These are phyloP conservation scores for Pinna nobilis DNA, from an alignment of 1,140 invertebrate genomes.

Conservation along the genomic window DNA sequence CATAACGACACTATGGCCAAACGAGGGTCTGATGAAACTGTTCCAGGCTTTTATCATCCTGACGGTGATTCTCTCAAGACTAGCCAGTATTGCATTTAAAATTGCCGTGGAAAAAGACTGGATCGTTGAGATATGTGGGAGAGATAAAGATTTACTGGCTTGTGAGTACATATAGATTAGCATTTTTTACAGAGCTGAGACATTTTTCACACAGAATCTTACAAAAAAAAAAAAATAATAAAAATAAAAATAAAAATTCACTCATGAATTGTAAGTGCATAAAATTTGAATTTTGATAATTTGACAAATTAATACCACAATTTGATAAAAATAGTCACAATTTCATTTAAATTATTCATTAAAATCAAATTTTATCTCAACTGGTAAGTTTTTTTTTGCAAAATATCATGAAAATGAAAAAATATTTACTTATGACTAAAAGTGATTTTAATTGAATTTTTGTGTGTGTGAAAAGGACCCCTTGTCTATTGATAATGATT, in stretches of 20 bases:
- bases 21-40: constrained; percentile 36
- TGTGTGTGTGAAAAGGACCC: too few relatives aligned
- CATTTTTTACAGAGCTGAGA: neutral
- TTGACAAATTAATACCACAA: neutral
- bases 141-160: constrained; percentile 62
- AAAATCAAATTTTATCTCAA: too few relatives aligned
- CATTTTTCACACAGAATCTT: too few relatives aligned
- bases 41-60: constrained; percentile 64
- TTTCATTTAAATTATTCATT: too few relatives aligned
- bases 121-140: constrained; percentile 75
- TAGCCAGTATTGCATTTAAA: constrained; percentile 74
- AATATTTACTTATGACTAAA: too few relatives aligned
- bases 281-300: neutral
- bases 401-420: too few relatives aligned
- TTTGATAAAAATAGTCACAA: too few relatives aligned
- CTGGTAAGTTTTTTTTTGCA: too few relatives aligned
- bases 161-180: constrained; percentile 59
- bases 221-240: neutral
- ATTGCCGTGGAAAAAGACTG: constrained; percentile 78
- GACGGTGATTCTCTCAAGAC: constrained; percentile 57
- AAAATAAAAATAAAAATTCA: neutral
- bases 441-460: too few relatives aligned
- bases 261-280: neutral
- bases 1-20: constrained; percentile 38
- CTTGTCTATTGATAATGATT: too few relatives aligned